Evolutionary conservation across 2,888 invertebrate genomes (phyloP).

Genomic region (Odontothrips loti): DNA sequence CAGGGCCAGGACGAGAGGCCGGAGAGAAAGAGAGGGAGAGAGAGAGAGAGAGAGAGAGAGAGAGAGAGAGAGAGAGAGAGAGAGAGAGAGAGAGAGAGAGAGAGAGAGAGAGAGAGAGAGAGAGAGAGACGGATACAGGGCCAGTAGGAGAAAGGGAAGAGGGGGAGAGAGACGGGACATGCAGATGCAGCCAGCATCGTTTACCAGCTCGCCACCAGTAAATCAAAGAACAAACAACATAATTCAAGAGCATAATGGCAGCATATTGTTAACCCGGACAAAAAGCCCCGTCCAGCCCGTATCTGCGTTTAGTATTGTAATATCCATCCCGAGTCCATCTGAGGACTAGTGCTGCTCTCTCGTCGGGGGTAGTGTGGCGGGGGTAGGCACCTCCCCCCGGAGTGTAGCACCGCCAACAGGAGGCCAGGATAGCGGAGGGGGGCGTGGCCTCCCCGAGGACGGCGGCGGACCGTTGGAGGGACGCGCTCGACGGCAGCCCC

Average conservation of each 20-base stretch:
- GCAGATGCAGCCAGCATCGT: slow-evolving; percentile 5
- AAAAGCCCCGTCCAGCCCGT: background rate
- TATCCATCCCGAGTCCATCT: background rate
- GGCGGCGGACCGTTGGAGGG: background rate
- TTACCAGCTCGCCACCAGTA: slow-evolving; percentile 22
- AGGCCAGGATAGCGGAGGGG: background rate
- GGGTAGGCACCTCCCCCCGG: slow-evolving; percentile 27
- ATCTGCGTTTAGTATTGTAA: background rate
- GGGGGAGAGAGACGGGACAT: background rate
- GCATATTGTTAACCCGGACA: slow-evolving; percentile 11
- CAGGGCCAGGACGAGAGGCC: background rate
- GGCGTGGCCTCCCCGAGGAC: background rate
- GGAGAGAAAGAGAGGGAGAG: background rate
- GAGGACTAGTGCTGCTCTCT: slow-evolving; percentile 28
- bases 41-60: background rate
- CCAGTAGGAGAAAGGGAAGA: background rate
- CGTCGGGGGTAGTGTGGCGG: slow-evolving; percentile 11
- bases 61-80: background rate
- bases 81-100: background rate
- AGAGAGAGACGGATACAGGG: background rate
- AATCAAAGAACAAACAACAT: slow-evolving; percentile 27
- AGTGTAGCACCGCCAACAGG: background rate
- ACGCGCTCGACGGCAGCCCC: background rate
- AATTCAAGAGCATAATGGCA: slow-evolving; percentile 22
- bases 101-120: background rate